Base-by-base conservation (phyloP, 2,113 vertebrate genomes). In the Silurus glanis region DNA sequence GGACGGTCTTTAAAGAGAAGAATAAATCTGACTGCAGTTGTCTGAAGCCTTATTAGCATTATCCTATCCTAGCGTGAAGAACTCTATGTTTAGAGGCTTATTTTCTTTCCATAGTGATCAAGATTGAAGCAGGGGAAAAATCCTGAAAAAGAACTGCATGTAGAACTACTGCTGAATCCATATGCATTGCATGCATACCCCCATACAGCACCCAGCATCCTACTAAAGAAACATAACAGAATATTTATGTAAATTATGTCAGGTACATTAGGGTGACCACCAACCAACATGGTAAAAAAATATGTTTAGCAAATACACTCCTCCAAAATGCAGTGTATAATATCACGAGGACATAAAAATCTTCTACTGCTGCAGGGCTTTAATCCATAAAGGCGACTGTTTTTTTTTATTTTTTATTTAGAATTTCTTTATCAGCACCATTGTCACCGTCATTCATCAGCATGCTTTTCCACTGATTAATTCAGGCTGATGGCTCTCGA, bases 361-460 rank as follows among this genome's bases (percentile, higher is more conserved):
- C 49, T 13, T 45, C 17, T 59, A 12, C 78, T 21, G 4, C 37
- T 59, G 28, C n/a, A 80, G 78, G 59, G 78, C 78, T 80, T 53
- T 53, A 51, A 53, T 75, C 12, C 21, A 51, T 49, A 21, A 61
- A 66, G 58, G 66, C 5, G 16, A n/a, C 58, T 71, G 25, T 61
- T 85, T 78, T 8, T 56, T 56, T 56, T 2, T 56, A 37, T 2
- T 37, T 37, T 37, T 37, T 37, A 37, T 37, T 37, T 37, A 0
- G 37, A 37, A 37, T 37, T 3, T 56, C 5, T 56, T 51, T 78
- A 76, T 49, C 83, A 62, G 56, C 72, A 79, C 69, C 61, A 14
- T n/a, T 84, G 37, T 28, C 86, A 80, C 74, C 45, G 51, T 53
- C 28, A 75, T 82, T 80, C 67, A 88, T 85, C 78, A 56, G 71